Evolutionary conservation across 2,113 vertebrate species (phyloP).

Genomic region (Perccottus glenii): DNA sequence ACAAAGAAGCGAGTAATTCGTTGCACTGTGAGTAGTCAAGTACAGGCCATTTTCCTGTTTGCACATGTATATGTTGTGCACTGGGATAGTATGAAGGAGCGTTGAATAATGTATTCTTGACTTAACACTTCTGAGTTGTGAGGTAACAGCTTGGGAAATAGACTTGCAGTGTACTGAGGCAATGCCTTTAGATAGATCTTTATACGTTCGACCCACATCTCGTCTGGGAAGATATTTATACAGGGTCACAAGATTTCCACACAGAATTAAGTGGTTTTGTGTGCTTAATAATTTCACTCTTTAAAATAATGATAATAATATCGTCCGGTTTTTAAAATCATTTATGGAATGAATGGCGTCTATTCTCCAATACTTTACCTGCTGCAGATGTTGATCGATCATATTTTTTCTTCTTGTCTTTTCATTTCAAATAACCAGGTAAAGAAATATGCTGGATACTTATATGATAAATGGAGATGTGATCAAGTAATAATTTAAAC

Average conservation of each 20-base stretch:
- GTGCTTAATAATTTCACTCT: slow-evolving; percentile 83
- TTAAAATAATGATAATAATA: slow-evolving; percentile 65
- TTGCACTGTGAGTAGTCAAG: slow-evolving; percentile 99
- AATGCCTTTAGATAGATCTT: slow-evolving; percentile 85
- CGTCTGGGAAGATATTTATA: slow-evolving; percentile 90
- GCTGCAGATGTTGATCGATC: slow-evolving; percentile 64
- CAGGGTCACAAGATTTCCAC: slow-evolving; percentile 89
- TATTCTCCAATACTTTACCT: slow-evolving; percentile 78
- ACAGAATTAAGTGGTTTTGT: slow-evolving; percentile 90
- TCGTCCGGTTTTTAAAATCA: slow-evolving; percentile 64
- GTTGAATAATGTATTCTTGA: slow-evolving; percentile 78
- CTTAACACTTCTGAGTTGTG: slow-evolving; percentile 75
- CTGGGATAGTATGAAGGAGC: slow-evolving; percentile 92
- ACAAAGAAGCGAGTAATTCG: slow-evolving; percentile 84
- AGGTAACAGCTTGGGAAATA: slow-evolving; percentile 84
- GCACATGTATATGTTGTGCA: slow-evolving; percentile 93
- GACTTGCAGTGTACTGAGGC: slow-evolving; percentile 86
- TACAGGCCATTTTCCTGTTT: slow-evolving; percentile 96
- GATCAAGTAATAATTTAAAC: slow-evolving; percentile 86
- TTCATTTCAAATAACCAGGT: slow-evolving; percentile 89
- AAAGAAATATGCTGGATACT: slow-evolving; percentile 92
- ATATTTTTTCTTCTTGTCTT: slow-evolving; percentile 66
- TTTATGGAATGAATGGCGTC: slow-evolving; percentile 63
- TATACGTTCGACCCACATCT: slow-evolving; percentile 86
- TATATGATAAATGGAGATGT: slow-evolving; percentile 86